These are phyloP conservation scores for Chironomus riparius DNA, from an alignment of 2,888 invertebrate genomes.

Conservation along the genomic window DNA sequence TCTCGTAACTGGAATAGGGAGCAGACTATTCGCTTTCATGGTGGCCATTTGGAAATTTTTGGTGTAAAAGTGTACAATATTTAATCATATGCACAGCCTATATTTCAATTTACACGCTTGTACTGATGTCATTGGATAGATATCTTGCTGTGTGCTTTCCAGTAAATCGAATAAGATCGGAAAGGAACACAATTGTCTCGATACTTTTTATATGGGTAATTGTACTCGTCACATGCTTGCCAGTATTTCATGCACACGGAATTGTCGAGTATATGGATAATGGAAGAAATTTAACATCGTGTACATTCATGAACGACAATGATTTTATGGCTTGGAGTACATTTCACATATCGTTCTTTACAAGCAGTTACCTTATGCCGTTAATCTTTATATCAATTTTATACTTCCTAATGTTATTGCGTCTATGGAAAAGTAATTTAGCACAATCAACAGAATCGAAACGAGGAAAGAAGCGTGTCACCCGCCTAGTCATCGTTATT, in stretches of 20 bases:
- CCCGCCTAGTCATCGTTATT: slow-evolving; percentile 81
- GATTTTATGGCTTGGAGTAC: slow-evolving; percentile 42
- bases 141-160: slow-evolving; percentile 91
- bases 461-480: slow-evolving; percentile 77
- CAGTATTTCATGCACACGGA: slow-evolving; percentile 65
- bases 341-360: slow-evolving; percentile 68
- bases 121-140: slow-evolving; percentile 84
- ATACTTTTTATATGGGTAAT: slow-evolving; percentile 70
- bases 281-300: slow-evolving; percentile 49
- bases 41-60: slow-evolving; percentile 83
- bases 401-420: slow-evolving; percentile 14
- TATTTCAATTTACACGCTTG: slow-evolving; percentile 85
- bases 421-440: slow-evolving; percentile 21
- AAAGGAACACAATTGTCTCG: slow-evolving; percentile 66
- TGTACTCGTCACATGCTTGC: slow-evolving; percentile 61
- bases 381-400: not conserved
- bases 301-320: slow-evolving; percentile 47
- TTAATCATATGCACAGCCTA: slow-evolving; percentile 84
- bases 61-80: slow-evolving; percentile 86
- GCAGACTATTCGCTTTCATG: slow-evolving; percentile 72
- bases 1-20: slow-evolving; percentile 41
- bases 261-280: slow-evolving; percentile 43
- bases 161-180: slow-evolving; percentile 70
- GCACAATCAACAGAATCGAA: slow-evolving; percentile 46
- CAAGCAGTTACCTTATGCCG: slow-evolving; percentile 62